These are phyloP conservation scores for Lasiurus cinereus DNA, from an alignment of 2,113 vertebrate genomes.

Conservation along the genomic window DNA sequence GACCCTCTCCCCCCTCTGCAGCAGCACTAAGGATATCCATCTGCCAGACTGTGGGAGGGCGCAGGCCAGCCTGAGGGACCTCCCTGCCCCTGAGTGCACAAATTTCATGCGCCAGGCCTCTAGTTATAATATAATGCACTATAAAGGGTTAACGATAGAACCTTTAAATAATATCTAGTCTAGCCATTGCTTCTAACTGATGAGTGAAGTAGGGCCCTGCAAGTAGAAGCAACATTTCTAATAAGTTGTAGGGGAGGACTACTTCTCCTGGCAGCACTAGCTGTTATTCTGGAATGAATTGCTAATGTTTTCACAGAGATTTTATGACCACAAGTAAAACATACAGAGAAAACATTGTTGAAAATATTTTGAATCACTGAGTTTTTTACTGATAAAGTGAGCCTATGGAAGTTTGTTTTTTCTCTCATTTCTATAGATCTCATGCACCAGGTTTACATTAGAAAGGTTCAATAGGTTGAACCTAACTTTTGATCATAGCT, in stretches of 20 bases:
- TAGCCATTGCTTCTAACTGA: neutral
- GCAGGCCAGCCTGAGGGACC: no score
- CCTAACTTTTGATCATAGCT: constrained; percentile 60
- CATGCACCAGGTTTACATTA: constrained; percentile 39
- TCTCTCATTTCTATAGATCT: constrained; percentile 1
- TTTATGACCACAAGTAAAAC: constrained; percentile 49
- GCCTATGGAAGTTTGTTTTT: neutral
- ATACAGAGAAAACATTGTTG: constrained; percentile 44
- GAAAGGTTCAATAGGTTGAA: constrained; percentile 48
- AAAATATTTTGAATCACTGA: constrained; percentile 59
- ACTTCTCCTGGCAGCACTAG: neutral
- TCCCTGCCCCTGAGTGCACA: no score
- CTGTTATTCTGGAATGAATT: constrained; percentile 32
- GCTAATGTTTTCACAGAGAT: constrained; percentile 44
- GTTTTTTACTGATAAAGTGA: constrained; percentile 59
- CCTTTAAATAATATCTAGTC: constrained; percentile 22
- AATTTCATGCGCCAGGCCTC: no score
- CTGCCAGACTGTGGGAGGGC: no score
- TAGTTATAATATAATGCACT: neutral
- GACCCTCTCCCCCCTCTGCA: no score
- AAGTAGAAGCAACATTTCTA: constrained; percentile 24
- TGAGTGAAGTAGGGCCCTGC: neutral
- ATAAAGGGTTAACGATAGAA: neutral
- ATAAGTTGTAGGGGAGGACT: neutral
- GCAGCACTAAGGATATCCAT: no score